Evolutionary conservation across 1,140 invertebrate genomes (phyloP).

Genomic region (Pantala flavescens): DNA sequence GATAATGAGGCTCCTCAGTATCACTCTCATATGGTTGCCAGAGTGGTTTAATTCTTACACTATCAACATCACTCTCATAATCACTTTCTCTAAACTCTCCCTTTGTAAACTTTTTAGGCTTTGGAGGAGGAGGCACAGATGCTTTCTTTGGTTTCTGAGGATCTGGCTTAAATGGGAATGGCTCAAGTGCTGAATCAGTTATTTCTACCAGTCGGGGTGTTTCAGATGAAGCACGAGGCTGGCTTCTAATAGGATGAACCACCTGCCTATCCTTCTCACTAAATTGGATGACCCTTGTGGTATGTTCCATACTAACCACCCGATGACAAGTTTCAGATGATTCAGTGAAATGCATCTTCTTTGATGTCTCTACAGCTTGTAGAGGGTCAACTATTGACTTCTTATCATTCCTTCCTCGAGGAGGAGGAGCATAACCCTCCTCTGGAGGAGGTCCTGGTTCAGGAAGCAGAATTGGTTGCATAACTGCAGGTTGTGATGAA

Average conservation of each 20-base stretch:
- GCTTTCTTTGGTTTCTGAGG: constrained; percentile 30
- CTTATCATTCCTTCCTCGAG: constrained; percentile 24
- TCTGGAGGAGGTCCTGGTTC: constrained; percentile 48
- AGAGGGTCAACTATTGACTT: constrained; percentile 43
- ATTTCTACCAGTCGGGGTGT: constrained; percentile 13
- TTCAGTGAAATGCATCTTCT: constrained; percentile 55
- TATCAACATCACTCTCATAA: constrained; percentile 57
- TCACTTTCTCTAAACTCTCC: constrained; percentile 57
- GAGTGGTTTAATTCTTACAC: constrained; percentile 44
- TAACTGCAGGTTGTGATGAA: constrained; percentile 27
- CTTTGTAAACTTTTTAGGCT: constrained; percentile 53
- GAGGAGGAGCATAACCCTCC: constrained; percentile 44
- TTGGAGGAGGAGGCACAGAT: constrained; percentile 38
- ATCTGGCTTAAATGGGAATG: constrained; percentile 39
- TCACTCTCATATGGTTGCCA: constrained; percentile 49
- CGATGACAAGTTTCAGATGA: constrained; percentile 51
- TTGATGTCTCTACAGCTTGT: constrained; percentile 51
- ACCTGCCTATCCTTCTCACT: constrained; percentile 37
- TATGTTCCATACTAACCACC: constrained; percentile 55
- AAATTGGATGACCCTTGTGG: constrained; percentile 54
- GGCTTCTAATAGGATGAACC: constrained; percentile 7
- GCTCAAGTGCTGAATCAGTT: constrained; percentile 28
- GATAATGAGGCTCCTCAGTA: constrained; percentile 45
- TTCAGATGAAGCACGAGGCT: constrained; percentile 13
- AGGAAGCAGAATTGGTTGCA: constrained; percentile 34